Percentiles rank a stretch among this genome's conserved stretches.
Conservation (phyloP, 2,113 vertebrate species). For the Eira barbara region DNA sequence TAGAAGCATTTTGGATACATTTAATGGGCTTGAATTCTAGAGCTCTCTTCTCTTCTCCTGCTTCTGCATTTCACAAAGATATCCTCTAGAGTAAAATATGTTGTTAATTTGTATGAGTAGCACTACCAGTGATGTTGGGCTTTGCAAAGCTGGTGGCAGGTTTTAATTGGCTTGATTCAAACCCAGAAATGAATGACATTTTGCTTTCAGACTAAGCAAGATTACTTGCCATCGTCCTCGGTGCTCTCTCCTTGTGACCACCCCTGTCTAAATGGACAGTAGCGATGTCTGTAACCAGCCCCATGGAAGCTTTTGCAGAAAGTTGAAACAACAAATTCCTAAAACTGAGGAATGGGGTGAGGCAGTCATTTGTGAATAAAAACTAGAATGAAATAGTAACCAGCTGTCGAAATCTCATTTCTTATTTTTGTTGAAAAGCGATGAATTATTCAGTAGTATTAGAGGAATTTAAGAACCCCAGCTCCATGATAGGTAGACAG, state of each 20-base stretch:
- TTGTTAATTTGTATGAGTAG: conserved; percentile 18
- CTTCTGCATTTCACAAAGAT: not conserved
- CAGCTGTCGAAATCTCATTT: not conserved
- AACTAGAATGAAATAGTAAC: not conserved
- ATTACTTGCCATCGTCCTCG: not conserved
- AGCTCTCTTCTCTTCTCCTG: not conserved
- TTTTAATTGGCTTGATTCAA: conserved; percentile 37
- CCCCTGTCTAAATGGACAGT: not conserved
- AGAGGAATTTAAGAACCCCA: not conserved
- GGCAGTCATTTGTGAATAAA: not conserved
- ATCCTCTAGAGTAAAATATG: conserved; percentile 40
- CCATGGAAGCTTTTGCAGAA: not conserved
- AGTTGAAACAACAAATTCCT: not conserved
- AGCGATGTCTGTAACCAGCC: not conserved
- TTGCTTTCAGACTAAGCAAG: not conserved
- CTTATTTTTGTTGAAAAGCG: conserved; percentile 15
- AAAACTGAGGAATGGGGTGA: not conserved
- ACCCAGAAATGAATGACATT: not conserved
- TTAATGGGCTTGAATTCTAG: not conserved
- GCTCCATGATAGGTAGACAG: not conserved
- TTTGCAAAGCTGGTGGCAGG: conserved; percentile 16
- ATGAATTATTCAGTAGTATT: not conserved
- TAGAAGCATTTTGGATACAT: not conserved
- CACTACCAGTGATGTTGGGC: not conserved
- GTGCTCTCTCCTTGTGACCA: not conserved